Conservation (phyloP, 2,888 invertebrate genomes). For the Yponomeuta plumbellus region DNA sequence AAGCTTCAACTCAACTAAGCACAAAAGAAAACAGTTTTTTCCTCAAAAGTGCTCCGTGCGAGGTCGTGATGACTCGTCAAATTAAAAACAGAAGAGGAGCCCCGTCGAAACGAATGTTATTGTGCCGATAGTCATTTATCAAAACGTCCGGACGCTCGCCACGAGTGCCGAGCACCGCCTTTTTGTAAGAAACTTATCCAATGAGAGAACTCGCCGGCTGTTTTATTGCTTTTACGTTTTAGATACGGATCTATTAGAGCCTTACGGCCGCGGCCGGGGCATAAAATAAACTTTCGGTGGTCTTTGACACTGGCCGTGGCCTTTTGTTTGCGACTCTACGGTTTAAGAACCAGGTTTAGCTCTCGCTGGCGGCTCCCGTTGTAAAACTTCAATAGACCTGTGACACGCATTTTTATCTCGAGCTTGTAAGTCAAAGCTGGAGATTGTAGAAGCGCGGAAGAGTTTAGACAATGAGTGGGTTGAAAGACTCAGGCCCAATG, state of each 20-base stretch:
- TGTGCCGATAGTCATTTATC: slow-evolving; percentile 65
- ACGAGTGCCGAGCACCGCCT: slow-evolving; percentile 26
- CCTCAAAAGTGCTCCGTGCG: not conserved
- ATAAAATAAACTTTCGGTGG: slow-evolving; percentile 36
- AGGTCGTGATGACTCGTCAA: slow-evolving; percentile 48
- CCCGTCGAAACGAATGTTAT: slow-evolving; percentile 55
- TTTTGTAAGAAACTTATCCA: slow-evolving; percentile 40
- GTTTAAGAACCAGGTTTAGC: not conserved
- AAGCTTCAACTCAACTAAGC: slow-evolving; percentile 1
- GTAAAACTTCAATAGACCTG: not conserved
- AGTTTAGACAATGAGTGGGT: slow-evolving; percentile 33
- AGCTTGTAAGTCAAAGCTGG: slow-evolving; percentile 18
- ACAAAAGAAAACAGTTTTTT: slow-evolving; percentile 7
- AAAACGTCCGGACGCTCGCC: slow-evolving; percentile 49
- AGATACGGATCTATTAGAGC: slow-evolving; percentile 46
- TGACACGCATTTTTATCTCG: not conserved
- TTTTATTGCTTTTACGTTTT: slow-evolving; percentile 48
- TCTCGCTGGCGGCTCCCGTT: slow-evolving; percentile 7
- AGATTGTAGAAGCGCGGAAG: slow-evolving; percentile 27
- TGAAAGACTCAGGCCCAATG: slow-evolving; percentile 37
- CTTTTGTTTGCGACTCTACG: slow-evolving; percentile 24
- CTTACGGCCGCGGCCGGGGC: slow-evolving; percentile 37
- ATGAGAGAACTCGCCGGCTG: slow-evolving; percentile 35
- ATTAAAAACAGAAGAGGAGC: slow-evolving; percentile 50
- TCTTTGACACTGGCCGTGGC: slow-evolving; percentile 42